Evolutionary conservation across 92 coral and sea anemone genomes (phyloP).

Genomic region (Zoanthus sociatus): DNA sequence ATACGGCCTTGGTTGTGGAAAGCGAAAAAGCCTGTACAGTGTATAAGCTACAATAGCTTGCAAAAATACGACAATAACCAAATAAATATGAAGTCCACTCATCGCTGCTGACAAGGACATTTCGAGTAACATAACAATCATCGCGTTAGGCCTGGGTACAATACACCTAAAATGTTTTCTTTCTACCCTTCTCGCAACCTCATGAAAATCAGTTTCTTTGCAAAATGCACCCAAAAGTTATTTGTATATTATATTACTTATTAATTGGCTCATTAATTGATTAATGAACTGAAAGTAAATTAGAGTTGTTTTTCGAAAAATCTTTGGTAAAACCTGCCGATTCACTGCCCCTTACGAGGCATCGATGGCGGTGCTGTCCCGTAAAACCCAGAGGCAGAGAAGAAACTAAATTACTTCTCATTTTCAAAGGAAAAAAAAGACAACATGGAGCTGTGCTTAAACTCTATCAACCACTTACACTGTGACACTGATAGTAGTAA

Average conservation of each 20-base stretch:
- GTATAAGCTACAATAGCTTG: conserved; percentile 67
- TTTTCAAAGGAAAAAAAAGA: too few relatives aligned
- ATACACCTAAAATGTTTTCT: not conserved
- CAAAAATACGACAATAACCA: conserved; percentile 69
- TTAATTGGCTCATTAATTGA: conserved; percentile 13
- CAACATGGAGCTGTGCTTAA: too few relatives aligned
- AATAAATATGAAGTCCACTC: conserved; percentile 82
- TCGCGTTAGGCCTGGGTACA: conserved; percentile 54
- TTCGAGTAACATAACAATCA: conserved; percentile 86
- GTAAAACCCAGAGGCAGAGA: too few relatives aligned
- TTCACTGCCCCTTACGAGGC: too few relatives aligned
- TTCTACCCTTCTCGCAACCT: not conserved
- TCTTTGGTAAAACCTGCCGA: too few relatives aligned
- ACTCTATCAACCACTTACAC: too few relatives aligned
- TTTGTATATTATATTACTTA: conserved; percentile 8
- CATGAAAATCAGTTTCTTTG: not conserved
- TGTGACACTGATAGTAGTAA: too few relatives aligned
- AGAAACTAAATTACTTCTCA: too few relatives aligned
- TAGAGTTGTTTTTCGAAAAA: too few relatives aligned
- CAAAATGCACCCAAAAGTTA: not conserved
- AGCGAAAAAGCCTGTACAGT: conserved; percentile 82
- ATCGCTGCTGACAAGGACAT: conserved; percentile 83
- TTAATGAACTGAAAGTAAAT: not conserved
- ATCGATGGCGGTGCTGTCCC: too few relatives aligned
- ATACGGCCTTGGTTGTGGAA: conserved; percentile 90